A percentile compares a stretch with the other conserved stretches of the same genome.
Evolutionary conservation across 2,888 invertebrate species (phyloP).

Genomic region (Nesidiocoris tenuis): DNA sequence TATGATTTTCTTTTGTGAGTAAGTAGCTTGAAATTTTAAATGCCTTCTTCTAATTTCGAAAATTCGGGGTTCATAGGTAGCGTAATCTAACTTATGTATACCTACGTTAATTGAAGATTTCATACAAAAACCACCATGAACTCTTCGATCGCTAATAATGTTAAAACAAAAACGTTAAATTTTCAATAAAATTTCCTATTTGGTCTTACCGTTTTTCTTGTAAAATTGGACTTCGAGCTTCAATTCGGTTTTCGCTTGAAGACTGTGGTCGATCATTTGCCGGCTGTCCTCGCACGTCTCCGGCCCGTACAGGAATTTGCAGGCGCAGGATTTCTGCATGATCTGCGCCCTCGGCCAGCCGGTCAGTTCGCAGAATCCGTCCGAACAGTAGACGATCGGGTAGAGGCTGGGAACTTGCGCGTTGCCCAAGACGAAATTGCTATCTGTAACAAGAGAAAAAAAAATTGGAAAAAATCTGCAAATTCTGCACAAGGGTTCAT

Average conservation of each 20-base stretch:
- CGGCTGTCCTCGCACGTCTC: conserved; percentile 89
- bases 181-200: too few species aligned
- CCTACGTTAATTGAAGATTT: too few species aligned
- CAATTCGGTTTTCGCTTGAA: conserved; percentile 86
- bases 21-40: too few species aligned
- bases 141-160: too few species aligned
- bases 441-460: conserved; percentile 66
- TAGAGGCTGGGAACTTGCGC: conserved; percentile 84
- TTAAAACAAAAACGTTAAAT: too few species aligned
- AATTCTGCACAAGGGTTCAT: too few species aligned
- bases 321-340: conserved; percentile 95
- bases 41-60: too few species aligned
- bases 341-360: conserved; percentile 91
- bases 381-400: conserved; percentile 94
- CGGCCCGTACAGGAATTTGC: conserved; percentile 89
- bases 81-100: too few species aligned
- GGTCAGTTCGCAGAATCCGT: conserved; percentile 94
- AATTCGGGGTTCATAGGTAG: too few species aligned
- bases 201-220: conserved; percentile 90
- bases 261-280: conserved; percentile 81
- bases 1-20: too few species aligned
- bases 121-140: too few species aligned
- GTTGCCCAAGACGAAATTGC: conserved; percentile 94
- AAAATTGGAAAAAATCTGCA: too few species aligned
- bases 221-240: conserved; percentile 93